Conservation (phyloP, 1,140 invertebrate genomes). For the Procambarus virginalis region DNA sequence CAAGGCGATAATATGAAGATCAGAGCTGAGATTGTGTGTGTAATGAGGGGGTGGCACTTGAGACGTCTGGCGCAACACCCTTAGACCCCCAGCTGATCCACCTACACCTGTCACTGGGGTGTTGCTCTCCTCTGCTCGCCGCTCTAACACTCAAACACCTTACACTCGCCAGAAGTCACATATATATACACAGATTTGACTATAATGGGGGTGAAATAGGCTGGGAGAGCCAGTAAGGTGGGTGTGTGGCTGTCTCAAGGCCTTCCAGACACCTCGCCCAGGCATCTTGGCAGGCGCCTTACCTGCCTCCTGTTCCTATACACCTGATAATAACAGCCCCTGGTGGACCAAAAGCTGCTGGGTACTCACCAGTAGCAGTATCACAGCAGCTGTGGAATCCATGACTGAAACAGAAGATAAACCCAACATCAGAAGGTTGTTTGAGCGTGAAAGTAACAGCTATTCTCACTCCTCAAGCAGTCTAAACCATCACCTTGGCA, state of each 20-base stretch:
- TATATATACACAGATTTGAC: no score
- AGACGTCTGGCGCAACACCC: slow-evolving; percentile 21
- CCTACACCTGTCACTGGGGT: not conserved
- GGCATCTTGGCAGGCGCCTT: not conserved
- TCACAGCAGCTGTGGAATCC: slow-evolving; percentile 61
- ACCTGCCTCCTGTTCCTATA: slow-evolving; percentile 10
- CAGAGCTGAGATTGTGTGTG: not conserved
- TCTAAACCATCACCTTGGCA: not conserved
- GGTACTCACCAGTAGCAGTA: slow-evolving; percentile 58
- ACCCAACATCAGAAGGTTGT: slow-evolving; percentile 39
- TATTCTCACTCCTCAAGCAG: slow-evolving; percentile 24
- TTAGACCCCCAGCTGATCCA: not conserved
- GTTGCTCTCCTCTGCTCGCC: no score
- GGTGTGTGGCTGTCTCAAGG: slow-evolving; percentile 48
- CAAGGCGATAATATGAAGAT: not conserved
- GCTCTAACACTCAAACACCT: no score
- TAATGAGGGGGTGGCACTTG: not conserved
- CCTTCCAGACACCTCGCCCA: slow-evolving; percentile 50
- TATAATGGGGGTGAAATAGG: no score
- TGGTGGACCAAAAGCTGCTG: not conserved
- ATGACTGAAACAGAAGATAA: slow-evolving; percentile 64
- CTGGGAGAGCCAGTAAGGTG: not conserved
- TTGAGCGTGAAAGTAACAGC: slow-evolving; percentile 55
- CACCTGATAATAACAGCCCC: not conserved
- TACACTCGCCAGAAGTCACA: no score